phyloP scores from a whole-genome alignment of 2,888 invertebrate species.

The Eupeodes latifasciatus region DNA sequence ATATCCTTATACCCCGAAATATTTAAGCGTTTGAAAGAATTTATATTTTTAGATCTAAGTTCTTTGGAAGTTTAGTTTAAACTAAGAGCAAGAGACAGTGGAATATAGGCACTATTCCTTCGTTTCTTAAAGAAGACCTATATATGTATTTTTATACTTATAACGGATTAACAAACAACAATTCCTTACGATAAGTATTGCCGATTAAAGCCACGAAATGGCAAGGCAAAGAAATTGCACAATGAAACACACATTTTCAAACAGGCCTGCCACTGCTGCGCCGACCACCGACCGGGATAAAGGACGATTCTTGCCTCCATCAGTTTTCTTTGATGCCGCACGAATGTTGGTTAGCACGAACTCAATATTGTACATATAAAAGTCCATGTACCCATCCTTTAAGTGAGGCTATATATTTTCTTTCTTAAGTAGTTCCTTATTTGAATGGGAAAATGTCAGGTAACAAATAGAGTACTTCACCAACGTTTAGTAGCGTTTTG shows the following conservation, averaged over 20 bases:
- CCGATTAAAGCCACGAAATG: conserved; percentile 73
- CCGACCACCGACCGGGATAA: not conserved
- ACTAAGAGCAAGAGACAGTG: conserved; percentile 79
- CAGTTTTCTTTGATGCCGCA: conserved; percentile 57
- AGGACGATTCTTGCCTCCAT: conserved; percentile 36
- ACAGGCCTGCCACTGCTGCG: too few relatives aligned
- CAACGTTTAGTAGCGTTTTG: not conserved
- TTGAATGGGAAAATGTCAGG: conserved; percentile 64
- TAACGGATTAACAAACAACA: conserved; percentile 65
- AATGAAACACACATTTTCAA: conserved; percentile 2
- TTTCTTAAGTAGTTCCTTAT: conserved; percentile 12
- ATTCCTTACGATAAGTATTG: conserved; percentile 24
- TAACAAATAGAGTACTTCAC: not conserved
- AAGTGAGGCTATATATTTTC: conserved; percentile 51
- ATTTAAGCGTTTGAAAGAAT: not conserved
- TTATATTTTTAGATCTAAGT: conserved; percentile 70
- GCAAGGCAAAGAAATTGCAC: conserved; percentile 71
- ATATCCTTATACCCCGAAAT: conserved; percentile 25
- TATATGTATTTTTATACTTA: conserved; percentile 33
- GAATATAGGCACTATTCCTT: conserved; percentile 63
- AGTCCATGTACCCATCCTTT: conserved; percentile 57
- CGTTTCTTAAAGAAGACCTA: conserved; percentile 41
- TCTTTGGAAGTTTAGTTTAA: conserved; percentile 81
- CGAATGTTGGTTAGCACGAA: conserved; percentile 72
- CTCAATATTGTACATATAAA: conserved; percentile 35